Evolutionary conservation across 2,113 vertebrate genomes (phyloP).

Genomic region (Buteo buteo): DNA sequence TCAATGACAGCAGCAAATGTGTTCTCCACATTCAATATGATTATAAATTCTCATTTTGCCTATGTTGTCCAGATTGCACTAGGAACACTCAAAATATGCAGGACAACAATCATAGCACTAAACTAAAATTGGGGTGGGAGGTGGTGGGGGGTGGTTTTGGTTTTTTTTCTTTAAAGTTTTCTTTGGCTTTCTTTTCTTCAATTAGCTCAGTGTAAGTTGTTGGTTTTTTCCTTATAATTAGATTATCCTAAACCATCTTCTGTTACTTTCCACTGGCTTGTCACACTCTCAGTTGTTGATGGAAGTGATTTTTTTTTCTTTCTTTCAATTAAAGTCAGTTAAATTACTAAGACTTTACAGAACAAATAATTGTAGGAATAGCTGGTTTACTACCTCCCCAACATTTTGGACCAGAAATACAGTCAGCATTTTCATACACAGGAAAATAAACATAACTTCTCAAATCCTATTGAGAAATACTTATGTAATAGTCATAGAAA

Average conservation of each 20-base stretch:
- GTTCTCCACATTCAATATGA: too few species aligned
- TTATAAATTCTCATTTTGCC: neutral
- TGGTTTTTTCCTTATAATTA: neutral
- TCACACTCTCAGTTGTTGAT: neutral
- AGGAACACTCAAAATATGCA: neutral
- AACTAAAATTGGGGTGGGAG: neutral
- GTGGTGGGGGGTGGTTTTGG: fast-evolving
- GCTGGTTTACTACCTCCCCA: neutral
- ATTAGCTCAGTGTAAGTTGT: neutral
- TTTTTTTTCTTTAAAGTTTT: neutral
- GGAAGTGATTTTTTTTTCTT: neutral
- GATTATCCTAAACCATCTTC: neutral
- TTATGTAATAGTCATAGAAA: neutral
- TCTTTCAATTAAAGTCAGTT: neutral
- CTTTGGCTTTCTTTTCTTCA: neutral
- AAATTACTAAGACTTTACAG: neutral
- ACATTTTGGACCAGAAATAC: neutral
- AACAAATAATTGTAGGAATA: neutral
- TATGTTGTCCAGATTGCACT: neutral
- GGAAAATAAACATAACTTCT: neutral
- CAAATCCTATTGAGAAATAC: neutral
- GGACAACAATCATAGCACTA: neutral
- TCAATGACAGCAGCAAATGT: neutral
- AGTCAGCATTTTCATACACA: neutral
- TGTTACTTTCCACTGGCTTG: neutral